Evolutionary conservation across 2,888 invertebrate species (phyloP), one percentile per base, ranked within the genome.

Genomic region (Tinea semifulvella): DNA sequence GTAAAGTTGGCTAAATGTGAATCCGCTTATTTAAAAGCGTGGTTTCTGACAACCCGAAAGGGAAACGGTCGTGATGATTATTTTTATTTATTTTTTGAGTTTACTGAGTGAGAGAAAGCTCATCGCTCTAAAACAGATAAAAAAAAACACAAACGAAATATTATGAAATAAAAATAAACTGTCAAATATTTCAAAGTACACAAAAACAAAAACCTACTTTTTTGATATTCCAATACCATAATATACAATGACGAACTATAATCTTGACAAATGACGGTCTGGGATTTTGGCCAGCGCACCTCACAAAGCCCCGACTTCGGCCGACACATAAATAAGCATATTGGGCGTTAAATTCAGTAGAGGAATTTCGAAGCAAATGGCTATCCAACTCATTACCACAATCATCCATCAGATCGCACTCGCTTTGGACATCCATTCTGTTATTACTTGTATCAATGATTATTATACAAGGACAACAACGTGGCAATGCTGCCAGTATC

Each of bases 321-420:
- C 65, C 62, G 68, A 65, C 67, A 69, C 62, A 74, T 75, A 77
- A 74, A 76, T 77, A 75, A 71, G 73, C 74, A 75, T 73, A 73
- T 75, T 77, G 64, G 70, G 75, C 71, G 75, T 75, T 77, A 77
- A 75, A 77, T 79, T 74, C 74, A 77, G 74, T 76, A 61, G 63
- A 73, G 79, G 80, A 79, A 79, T 79, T 73, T 69, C 67, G 68
- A 63, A 73, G 79, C 77, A 79, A 80, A 77, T 75, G 75, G 75
- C 76, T 77, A 71, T 69, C 65, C 69, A 73, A 17, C 63, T 79
- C 75, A 79, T 77, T 77, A 79, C 69, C 64, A 61, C 56, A 58
- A 61, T 60, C 75, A 80, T 80, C 79, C 75, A 80, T 79, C 80
- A 77, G 38, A 22, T n/a, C 25, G 16, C 18, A 18, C 36, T 18